Conservation (phyloP, 2,113 vertebrate genomes). For the Cnemophilus loriae region DNA sequence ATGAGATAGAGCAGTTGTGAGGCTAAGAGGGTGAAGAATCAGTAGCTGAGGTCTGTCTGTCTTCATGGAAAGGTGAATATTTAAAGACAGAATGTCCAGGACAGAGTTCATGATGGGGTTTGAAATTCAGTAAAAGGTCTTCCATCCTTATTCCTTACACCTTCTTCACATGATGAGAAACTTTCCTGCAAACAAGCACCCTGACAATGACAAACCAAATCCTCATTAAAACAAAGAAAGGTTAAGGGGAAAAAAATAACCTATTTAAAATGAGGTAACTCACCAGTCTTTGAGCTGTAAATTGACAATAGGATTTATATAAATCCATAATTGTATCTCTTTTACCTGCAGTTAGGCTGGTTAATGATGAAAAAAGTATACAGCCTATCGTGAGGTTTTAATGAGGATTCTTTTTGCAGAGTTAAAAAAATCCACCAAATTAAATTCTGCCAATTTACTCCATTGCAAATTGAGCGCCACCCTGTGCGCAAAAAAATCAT, state of each 20-base stretch:
- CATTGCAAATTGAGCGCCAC: conserved; percentile 88
- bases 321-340: conserved; percentile 95
- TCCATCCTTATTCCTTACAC: conserved; percentile 32
- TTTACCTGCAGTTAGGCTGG: conserved; percentile 89
- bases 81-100: conserved; percentile 4
- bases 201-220: conserved; percentile 76
- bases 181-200: conserved; percentile 71
- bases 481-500: conserved; percentile 86
- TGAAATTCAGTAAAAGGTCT: conserved; percentile 53
- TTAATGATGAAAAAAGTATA: conserved; percentile 93
- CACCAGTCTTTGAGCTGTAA: conserved; percentile 88
- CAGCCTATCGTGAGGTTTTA: conserved; percentile 86
- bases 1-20: background rate
- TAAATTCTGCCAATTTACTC: conserved; percentile 95
- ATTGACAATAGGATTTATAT: conserved; percentile 96
- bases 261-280: conserved; percentile 83
- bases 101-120: background rate
- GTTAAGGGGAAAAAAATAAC: conserved; percentile 82
- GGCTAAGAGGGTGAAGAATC: background rate
- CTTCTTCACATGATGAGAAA: conserved; percentile 65
- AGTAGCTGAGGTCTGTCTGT: background rate
- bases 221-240: conserved; percentile 92
- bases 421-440: conserved; percentile 96
- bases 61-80: background rate
- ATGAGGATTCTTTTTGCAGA: conserved; percentile 93